These are phyloP conservation scores for Agrochola circellaris DNA, from an alignment of 2,888 invertebrate species.

Conservation along the genomic window DNA sequence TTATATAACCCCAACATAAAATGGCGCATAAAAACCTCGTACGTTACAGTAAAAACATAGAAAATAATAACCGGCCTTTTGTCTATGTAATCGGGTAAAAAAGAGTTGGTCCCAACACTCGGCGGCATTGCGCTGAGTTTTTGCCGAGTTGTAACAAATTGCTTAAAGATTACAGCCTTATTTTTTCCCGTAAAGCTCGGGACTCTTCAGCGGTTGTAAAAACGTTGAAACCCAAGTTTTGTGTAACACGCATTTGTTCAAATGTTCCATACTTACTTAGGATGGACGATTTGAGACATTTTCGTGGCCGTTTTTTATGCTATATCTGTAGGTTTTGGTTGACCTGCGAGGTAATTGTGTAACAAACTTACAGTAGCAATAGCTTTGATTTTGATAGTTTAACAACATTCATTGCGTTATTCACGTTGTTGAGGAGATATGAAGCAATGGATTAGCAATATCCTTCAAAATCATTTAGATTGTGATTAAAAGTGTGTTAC, in stretches of 20 bases:
- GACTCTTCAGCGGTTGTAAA: conserved; percentile 63
- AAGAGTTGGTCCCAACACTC: conserved; percentile 54
- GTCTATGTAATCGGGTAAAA: conserved; percentile 65
- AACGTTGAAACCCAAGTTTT: conserved; percentile 41
- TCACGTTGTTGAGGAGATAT: no score
- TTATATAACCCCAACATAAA: conserved; percentile 3
- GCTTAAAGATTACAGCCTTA: conserved; percentile 72
- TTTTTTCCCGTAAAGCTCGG: conserved; percentile 59
- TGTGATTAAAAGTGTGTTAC: no score
- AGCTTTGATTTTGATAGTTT: no score
- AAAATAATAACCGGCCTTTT: conserved; percentile 65
- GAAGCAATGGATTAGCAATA: no score
- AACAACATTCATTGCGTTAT: no score
- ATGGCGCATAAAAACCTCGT: conserved; percentile 1
- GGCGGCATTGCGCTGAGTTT: conserved; percentile 65
- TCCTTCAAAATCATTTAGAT: no score
- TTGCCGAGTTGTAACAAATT: conserved; percentile 71
- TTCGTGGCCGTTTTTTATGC: conserved; percentile 6
- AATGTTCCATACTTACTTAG: conserved; percentile 47
- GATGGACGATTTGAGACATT: conserved; percentile 17
- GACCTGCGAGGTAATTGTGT: not conserved
- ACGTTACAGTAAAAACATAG: conserved; percentile 36
- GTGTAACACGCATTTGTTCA: conserved; percentile 44
- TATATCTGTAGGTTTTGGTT: not conserved
- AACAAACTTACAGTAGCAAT: no score